phyloP scores from a whole-genome alignment of 92 coral and sea anemone genomes.

The Palythoa caribaeorum region DNA sequence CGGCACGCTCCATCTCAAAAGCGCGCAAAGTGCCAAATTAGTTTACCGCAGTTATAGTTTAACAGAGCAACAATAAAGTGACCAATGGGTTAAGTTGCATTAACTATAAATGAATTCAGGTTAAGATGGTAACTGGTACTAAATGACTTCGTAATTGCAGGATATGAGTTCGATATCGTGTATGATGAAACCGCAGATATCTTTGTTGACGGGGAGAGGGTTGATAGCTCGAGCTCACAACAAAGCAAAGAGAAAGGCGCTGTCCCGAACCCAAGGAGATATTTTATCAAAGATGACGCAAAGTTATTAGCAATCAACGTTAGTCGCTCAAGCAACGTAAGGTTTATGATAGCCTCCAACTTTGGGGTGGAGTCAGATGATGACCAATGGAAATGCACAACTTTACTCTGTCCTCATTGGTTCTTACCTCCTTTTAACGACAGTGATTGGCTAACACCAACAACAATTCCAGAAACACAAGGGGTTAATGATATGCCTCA shows the following conservation, averaged over 20 bases:
- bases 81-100: background rate
- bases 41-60: too few relatives aligned
- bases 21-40: too few relatives aligned
- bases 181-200: background rate
- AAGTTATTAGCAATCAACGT: background rate
- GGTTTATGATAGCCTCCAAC: background rate
- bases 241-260: background rate
- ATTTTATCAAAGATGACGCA: conserved; percentile 19
- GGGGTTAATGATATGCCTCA: conserved; percentile 5
- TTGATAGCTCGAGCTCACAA: background rate
- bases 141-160: background rate
- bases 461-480: background rate
- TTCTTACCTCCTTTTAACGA: conserved; percentile 8
- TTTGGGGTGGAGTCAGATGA: background rate
- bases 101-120: background rate
- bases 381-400: conserved; percentile 8
- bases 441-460: conserved; percentile 5
- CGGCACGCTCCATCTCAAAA: too few relatives aligned
- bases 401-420: background rate
- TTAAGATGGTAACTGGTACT: background rate
- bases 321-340: background rate
- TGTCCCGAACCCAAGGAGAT: background rate
- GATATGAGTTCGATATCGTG: background rate
- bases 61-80: too few relatives aligned
- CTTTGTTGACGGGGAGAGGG: conserved; percentile 2